Conservation (phyloP, 2,113 vertebrate genomes). For the Panurus biarmicus region DNA sequence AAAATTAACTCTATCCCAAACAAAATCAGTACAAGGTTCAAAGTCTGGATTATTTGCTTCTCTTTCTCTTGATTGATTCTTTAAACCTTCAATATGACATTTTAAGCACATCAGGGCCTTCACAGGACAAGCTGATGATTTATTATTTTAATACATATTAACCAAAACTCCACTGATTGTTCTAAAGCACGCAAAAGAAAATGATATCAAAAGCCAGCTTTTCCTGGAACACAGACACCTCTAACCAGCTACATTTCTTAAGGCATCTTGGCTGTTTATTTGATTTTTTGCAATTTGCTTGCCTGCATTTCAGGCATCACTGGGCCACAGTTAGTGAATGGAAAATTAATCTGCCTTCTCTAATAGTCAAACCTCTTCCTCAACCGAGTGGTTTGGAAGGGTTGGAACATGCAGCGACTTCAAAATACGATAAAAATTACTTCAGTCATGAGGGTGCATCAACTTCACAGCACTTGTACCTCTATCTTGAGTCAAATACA, state of each 20-base stretch:
- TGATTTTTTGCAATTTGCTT: not conserved
- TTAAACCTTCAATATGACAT: not conserved
- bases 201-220: not conserved
- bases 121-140: not conserved
- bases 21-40: not conserved
- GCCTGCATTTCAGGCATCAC: not conserved
- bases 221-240: not conserved
- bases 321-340: not conserved
- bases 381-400: not conserved
- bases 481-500: not conserved
- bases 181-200: not conserved
- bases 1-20: not conserved
- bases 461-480: not conserved
- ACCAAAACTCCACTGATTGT: not conserved
- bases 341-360: slow-evolving; percentile 17
- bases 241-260: not conserved
- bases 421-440: not conserved
- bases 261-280: not conserved
- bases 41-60: not conserved
- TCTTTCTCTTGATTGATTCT: not conserved
- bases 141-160: not conserved
- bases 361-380: not conserved
- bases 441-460: not conserved
- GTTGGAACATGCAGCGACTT: not conserved
- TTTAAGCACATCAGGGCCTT: not conserved